Base-by-base conservation (phyloP, 2,888 invertebrate species). In the Luperina testacea region DNA sequence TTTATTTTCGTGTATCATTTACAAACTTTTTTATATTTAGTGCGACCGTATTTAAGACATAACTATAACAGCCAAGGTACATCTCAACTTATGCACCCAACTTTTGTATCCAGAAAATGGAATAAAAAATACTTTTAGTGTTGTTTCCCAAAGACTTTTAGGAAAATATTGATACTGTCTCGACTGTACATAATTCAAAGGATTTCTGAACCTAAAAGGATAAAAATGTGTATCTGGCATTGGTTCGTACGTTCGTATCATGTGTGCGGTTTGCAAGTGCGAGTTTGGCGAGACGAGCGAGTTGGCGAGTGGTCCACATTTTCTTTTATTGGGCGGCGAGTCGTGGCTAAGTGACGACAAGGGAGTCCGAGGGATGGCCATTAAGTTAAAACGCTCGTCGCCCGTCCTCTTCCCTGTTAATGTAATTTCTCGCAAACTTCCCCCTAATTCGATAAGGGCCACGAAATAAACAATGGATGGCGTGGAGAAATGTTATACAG, bases 341-440 rank as follows among this genome's bases (percentile, higher is more conserved):
- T 85, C 86, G 77, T 63, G 80, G 85, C 90, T 94, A 92, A 93
- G 92, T 93, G 93, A 92, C 92, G 90, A 83, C 92, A 75, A 87
- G 92, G 92, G 92, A 91, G 89, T 89, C 84, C 87, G 88, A 90
- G 90, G 89, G 88, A 87, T 84, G 86, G 89, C 92, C 92, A 93
- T 94, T 94, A 93, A 92, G 91, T 92, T 92, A 91, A 92, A 94
- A 92, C 90, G 92, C 90, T 92, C 91, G 90, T 91, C 90, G 89
- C 85, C 88, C 89, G 87, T 89, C 91, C 91, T 91, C 91, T 92
- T 90, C 90, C 87, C 91, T 91, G 92, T 90, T 94, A 93, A 94
- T 94, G 92, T 93, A 92, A 94, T 94, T 93, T 92, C 92, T 89
- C 88, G 85, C 90, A 90, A 94, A 94, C 92, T 93, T 92, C 90